Base-by-base conservation (phyloP, 2,888 invertebrate species). In the Drosophila quinaria region DNA sequence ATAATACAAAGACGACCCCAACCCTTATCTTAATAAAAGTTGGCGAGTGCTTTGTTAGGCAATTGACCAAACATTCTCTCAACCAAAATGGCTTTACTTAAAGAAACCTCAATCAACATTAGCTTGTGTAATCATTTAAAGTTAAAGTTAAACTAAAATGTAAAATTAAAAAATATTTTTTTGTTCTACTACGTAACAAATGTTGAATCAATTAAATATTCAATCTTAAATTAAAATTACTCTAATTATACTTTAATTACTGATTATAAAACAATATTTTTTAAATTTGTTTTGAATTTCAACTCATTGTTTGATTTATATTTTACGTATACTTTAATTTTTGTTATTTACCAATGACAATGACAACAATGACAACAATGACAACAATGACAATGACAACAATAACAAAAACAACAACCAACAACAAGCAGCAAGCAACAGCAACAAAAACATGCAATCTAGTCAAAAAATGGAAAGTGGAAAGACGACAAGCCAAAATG, bases 401-500 rank as follows among this genome's bases (percentile, higher is more conserved):
- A 70, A 25, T 17, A n/a, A n/a, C 6, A 59, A 39, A 29, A 59
- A 33, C 17, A 39, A 51, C 0, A 60, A 41, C 41, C 22, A 70
- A 25, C 6, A 59, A 39, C 35, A 59, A 33, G n/a, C n/a, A 39
- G 49, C 19, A 63, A 41, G 35, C n/a, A n/a, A n/a, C n/a, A n/a
- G n/a, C n/a, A n/a, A n/a, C n/a, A 22, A 47, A 42, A 84, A 56
- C 73, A 66, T 68, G 60, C 61, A 67, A 72, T 64, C 29, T 52
- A 33, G 63, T 37, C 17, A 64, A 60, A 61, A 64, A 61, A 17
- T 35, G 46, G 39, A 60, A 54, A 44, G 59, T 63, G 42, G 33
- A 61, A 41, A 61, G 59, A 71, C 33, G 50, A 82, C 68, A 77
- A 70, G 63, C 70, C 89, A 62, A 84, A 87, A 85, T 81, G 70